Evolutionary conservation across 2,113 vertebrate genomes (phyloP).

Genomic region (Carollia perspicillata): DNA sequence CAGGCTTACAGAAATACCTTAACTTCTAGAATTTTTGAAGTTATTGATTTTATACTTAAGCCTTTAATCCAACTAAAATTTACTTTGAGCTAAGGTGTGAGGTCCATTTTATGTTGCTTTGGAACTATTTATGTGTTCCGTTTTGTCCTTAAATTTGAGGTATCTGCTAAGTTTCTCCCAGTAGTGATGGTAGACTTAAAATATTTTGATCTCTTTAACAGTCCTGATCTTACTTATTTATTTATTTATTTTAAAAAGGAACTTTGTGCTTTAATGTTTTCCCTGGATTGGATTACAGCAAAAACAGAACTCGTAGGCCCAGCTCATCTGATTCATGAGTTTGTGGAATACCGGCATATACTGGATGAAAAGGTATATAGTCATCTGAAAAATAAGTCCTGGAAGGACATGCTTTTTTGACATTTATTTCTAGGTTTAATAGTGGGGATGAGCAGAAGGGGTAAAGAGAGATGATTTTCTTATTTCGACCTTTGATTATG

Average conservation of each 20-base stretch:
- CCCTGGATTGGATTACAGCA: slow-evolving; percentile 94
- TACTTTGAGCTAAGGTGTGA: slow-evolving; percentile 16
- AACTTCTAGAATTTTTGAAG: neutral
- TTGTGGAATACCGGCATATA: slow-evolving; percentile 89
- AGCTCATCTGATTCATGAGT: slow-evolving; percentile 95
- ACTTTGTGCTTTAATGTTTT: slow-evolving; percentile 92
- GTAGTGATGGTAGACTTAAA: neutral
- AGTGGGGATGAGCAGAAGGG: neutral
- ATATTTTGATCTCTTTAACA: neutral
- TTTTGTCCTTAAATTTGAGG: neutral
- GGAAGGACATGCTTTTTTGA: neutral
- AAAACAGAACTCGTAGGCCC: slow-evolving; percentile 92
- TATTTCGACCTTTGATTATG: slow-evolving; percentile 7
- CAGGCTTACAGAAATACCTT: slow-evolving; percentile 12
- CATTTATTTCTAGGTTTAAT: slow-evolving; percentile 14
- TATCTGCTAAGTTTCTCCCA: neutral
- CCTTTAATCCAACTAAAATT: neutral
- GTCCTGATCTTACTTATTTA: slow-evolving; percentile 1
- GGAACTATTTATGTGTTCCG: neutral
- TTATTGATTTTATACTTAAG: slow-evolving; percentile 40
- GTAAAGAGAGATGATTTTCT: neutral
- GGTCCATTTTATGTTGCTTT: slow-evolving; percentile 24
- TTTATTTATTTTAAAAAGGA: slow-evolving; percentile 83
- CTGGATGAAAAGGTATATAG: slow-evolving; percentile 92
- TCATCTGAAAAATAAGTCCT: neutral